Evolutionary conservation across 2,797 vertebrate species (phyloP).

Genomic region (Brachyrhaphis roseni): DNA sequence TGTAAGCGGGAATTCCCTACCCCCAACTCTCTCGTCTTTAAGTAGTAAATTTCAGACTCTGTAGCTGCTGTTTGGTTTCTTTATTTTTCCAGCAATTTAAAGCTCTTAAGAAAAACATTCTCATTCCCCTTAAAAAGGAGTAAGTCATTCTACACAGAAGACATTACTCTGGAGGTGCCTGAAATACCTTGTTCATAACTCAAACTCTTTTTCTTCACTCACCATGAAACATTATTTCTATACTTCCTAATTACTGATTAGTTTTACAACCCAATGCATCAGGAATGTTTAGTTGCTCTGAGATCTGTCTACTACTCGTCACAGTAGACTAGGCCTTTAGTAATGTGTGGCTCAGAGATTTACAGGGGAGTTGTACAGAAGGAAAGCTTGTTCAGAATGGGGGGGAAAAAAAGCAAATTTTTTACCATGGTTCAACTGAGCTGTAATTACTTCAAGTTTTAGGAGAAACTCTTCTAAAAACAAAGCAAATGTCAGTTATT

Average conservation of each 20-base stretch:
- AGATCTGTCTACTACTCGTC: neutral
- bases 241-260: slow-evolving; percentile 1
- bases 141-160: neutral
- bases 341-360: neutral
- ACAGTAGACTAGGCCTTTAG: neutral
- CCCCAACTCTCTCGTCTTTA: neutral
- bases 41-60: neutral
- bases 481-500: neutral
- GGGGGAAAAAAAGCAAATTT: neutral
- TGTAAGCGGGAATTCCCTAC: neutral
- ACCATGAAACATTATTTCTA: neutral
- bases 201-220: neutral
- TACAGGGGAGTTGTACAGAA: neutral
- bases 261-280: neutral
- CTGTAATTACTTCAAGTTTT: neutral
- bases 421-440: neutral
- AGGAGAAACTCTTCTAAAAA: neutral
- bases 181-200: neutral
- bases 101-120: neutral
- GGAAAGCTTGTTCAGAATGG: neutral
- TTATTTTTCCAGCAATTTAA: neutral
- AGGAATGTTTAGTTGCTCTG: neutral
- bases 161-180: neutral
- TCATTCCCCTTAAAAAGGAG: neutral
- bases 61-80: neutral